A percentile compares a stretch with the other conserved stretches of the same genome.
Conservation (phyloP, 2,113 vertebrate genomes). For the Suncus etruscus region DNA sequence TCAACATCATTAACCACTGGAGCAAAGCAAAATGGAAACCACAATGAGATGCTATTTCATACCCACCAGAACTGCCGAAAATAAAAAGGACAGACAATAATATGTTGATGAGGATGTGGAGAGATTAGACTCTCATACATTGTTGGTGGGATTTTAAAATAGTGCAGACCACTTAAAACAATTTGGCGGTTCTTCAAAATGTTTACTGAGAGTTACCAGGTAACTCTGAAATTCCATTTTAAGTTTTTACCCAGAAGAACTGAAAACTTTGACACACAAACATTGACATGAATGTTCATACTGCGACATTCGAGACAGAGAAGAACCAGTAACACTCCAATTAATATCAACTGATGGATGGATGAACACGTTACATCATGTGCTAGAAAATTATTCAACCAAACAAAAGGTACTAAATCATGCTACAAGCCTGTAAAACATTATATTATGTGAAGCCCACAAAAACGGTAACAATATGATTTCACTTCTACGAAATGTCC, state of each 20-base stretch:
- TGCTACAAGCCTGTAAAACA: not conserved
- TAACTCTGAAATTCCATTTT: not conserved
- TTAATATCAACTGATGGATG: not conserved
- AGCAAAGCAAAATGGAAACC: too few relatives aligned
- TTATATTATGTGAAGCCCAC: not conserved
- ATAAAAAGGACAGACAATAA: too few relatives aligned
- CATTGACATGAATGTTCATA: not conserved
- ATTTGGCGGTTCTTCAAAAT: not conserved
- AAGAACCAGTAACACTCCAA: not conserved
- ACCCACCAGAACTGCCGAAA: too few relatives aligned
- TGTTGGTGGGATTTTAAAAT: too few relatives aligned
- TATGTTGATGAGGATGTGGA: too few relatives aligned
- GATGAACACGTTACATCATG: not conserved
- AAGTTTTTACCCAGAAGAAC: too few relatives aligned
- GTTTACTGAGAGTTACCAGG: constrained; percentile 9
- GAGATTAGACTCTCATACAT: too few relatives aligned
- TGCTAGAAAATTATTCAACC: not conserved
- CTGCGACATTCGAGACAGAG: not conserved
- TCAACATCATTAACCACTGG: too few relatives aligned
- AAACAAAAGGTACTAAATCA: not conserved
- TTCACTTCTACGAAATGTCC: too few relatives aligned
- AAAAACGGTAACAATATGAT: not conserved
- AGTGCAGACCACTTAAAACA: not conserved
- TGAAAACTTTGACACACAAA: not conserved
- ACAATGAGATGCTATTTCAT: too few relatives aligned